Evolutionary conservation across 2,797 vertebrate genomes (phyloP), one percentile per base, ranked within the genome.

Genomic region (Trachurus trachurus): DNA sequence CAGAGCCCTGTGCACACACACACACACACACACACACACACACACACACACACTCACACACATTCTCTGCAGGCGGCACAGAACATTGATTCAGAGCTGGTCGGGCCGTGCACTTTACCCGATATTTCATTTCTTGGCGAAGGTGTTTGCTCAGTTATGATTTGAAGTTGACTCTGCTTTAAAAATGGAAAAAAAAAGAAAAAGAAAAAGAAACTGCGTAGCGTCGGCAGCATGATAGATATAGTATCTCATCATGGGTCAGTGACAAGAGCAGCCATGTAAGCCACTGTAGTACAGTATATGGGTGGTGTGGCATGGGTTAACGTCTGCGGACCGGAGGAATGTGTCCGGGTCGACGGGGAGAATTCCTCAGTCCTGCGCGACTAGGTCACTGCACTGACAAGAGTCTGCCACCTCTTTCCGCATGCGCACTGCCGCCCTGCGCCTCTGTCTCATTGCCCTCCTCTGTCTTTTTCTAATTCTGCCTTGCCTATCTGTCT

Each of bases 311-410:
- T 59, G 61, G 78, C 79, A 84, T 71, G 89, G 90, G 92, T 93
- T 94, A 92, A 92, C 6, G 49, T 87, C 86, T 90, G 86, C 89
- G 76, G 86, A 85, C 83, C 2, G 75, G 84, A 90, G 89, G 91
- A 94, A 94, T 93, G 92, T 90, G 90, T 93, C 80, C 80, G 71
- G 87, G 89, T 91, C 78, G 79, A 84, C 71, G 10, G 81, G 83
- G 86, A 91, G 91, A 93, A 94, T 94, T 94, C 91, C 91, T 93
- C 92, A 88, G 92, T 88, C 88, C 85, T 89, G 83, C 61, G 84
- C 76, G 88, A 93, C 88, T 88, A 88, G 89, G 91, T 92, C 90
- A 89, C 80, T 81, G 83, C 89, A 82, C 90, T 89, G 90, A 89
- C 91, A 87, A 89, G 90, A 90, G 89, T 84, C 91, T 87, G 89